Conservation (phyloP, 2,113 vertebrate genomes). For the human region DNA sequence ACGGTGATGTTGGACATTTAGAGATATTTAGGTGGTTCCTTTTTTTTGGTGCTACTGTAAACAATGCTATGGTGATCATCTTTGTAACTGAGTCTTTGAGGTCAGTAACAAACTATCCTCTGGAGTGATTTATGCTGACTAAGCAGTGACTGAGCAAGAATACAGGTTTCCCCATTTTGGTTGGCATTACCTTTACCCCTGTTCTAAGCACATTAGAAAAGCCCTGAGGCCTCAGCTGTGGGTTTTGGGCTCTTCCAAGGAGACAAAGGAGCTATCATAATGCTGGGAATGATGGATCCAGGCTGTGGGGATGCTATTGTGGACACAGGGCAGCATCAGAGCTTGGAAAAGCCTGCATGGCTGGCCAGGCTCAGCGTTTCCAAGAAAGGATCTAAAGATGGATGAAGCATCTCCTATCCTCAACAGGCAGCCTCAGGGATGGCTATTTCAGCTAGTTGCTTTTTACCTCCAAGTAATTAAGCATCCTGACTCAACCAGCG, state of each 20-base stretch:
- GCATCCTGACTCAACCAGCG: neutral
- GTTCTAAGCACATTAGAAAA: too few species aligned
- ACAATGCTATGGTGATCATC: neutral
- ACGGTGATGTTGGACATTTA: neutral
- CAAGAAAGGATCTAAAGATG: neutral
- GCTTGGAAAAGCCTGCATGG: neutral
- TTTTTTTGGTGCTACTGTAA: neutral
- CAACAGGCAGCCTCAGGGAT: neutral
- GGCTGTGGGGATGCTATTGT: too few species aligned
- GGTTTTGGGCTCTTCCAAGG: too few species aligned
- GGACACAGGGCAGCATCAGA: too few species aligned
- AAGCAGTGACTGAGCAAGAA: too few species aligned
- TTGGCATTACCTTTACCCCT: too few species aligned
- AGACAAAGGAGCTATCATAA: too few species aligned
- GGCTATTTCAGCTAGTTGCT: neutral
- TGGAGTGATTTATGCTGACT: too few species aligned
- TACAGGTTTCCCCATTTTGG: too few species aligned
- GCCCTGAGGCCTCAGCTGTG: too few species aligned
- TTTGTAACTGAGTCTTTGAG: neutral
- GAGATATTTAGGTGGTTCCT: neutral
- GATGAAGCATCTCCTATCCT: too few species aligned
- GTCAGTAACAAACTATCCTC: neutral
- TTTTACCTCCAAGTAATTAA: neutral
- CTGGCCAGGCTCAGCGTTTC: neutral
- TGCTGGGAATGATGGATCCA: too few species aligned